Percentiles rank a stretch among this genome's conserved stretches.
These are phyloP conservation scores for Palythoa grandis DNA, from an alignment of 92 coral and sea anemone species.

Conservation along the genomic window DNA sequence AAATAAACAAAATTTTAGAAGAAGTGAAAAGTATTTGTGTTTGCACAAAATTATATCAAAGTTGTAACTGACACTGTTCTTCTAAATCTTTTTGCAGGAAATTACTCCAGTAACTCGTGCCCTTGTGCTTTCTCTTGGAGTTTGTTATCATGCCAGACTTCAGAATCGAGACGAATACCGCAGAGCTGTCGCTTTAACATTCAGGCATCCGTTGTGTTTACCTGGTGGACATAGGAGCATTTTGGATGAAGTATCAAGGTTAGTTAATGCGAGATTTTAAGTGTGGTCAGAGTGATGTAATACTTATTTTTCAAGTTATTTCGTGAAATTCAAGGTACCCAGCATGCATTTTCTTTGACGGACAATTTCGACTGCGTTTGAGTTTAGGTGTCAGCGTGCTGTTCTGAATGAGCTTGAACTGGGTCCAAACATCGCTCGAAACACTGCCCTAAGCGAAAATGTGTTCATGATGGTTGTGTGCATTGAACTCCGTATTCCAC, in stretches of 20 bases:
- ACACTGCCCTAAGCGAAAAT: conserved; percentile 82
- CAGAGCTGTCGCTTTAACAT: conserved; percentile 57
- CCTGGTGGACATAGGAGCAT: conserved; percentile 75
- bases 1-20: no score
- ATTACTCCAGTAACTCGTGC: conserved; percentile 69
- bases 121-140: conserved; percentile 81
- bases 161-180: conserved; percentile 69
- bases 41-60: neutral
- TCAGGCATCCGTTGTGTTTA: conserved; percentile 53
- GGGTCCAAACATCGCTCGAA: conserved; percentile 83
- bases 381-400: conserved; percentile 76
- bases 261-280: neutral
- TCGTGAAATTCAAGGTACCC: no score
- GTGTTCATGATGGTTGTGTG: conserved; percentile 98
- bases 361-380: neutral
- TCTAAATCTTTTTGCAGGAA: conserved; percentile 30
- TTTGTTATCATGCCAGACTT: conserved; percentile 84
- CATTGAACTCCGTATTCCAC: conserved; percentile 87
- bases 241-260: conserved; percentile 70
- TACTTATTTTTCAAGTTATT: no score
- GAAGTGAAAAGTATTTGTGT: neutral
- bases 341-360: no score
- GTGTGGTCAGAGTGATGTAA: neutral
- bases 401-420: conserved; percentile 66
- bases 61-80: neutral